Evolutionary conservation across 2,797 vertebrate species (phyloP), one percentile per base, ranked within the genome.

Genomic region (Channallabes apus): DNA sequence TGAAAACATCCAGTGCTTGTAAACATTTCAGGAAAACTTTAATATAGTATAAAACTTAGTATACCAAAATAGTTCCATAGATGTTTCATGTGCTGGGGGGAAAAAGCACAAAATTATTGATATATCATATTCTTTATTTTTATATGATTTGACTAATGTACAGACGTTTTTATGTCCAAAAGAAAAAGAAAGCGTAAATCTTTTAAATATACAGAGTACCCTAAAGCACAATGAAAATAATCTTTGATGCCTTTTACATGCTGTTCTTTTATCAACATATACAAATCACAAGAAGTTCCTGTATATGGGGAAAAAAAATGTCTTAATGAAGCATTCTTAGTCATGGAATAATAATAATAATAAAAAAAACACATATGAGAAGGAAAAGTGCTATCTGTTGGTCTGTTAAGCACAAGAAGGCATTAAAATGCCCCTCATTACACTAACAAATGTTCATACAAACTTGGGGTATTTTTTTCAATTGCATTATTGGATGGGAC

Each of bases 161-260:
- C 72, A 69, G 6, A 38, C 24, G 58, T 65, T 80, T 68, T 75
- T 85, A 81, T 83, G 80, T 78, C 78, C 85, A 83, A 84, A 75
- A 82, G 62, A 79, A n/a, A 87, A 73, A 81, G 62, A 69, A 82
- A 27, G 27, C 56, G 80, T 80, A 82, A 51, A 61, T 59, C 27
- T 88, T 87, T 86, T 83, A 84, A 81, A 87, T 85, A 87, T 86
- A 72, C 69, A 84, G 75, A 90, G 89, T 90, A 90, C 89, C 89
- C 84, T 90, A 81, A 83, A 86, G 75, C 88, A 78, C 58, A 86
- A 54, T 77, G 76, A 83, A 73, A 79, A 65, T 79, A 2, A 35
- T 75, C 32, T 68, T 86, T 78, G 80, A 82, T 80, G 77, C 82
- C 65, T 76, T 83, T 87, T 80, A 71, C 27, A 83, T 85, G 41